Base-by-base conservation (phyloP, 2,797 vertebrate genomes). In the Psittacula derbiana region DNA sequence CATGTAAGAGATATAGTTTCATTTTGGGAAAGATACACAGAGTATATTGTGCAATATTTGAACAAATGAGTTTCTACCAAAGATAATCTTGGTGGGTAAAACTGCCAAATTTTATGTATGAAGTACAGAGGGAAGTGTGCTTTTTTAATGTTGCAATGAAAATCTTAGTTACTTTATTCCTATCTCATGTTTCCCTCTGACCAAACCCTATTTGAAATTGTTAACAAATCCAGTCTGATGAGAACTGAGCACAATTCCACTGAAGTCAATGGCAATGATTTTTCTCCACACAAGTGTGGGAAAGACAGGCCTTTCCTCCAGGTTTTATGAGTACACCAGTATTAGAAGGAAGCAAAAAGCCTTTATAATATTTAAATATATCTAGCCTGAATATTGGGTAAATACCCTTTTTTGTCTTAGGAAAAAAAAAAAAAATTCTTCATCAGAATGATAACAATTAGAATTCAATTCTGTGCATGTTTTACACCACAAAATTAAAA, bases 1-100 rank as follows among this genome's bases (percentile, higher is more conserved):
- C 55, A 85, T 91, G 88, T 75, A 92, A 73, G 66, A 83, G 82
- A 93, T 93, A 89, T 1, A 47, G 90, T 97, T 96, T 96, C 95
- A 87, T 93, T 96, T 88, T 90, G 69, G 89, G 94, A 96, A 86
- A 85, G 72, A 93, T 80, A 58, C 60, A 64, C 71, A 75, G 30
- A 58, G 38, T 46, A 78, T 73, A 92, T 92, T 84, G 46, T 74
- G n/a, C 69, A 93, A 95, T 82, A 81, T 86, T 92, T 65, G 44
- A 84, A 94, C 85, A 96, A 96, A 96, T 94, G 19, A 74, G 61
- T 94, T 97, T 92, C 83, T 94, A 86, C 52, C 81, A 70, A 83
- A 49, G 61, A 91, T 64, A 76, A 90, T 89, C 55, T 80, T 80
- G 41, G 72, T 65, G 50, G 60, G 57, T 52, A 93, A 94, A 81